Evolutionary conservation across 1,140 invertebrate genomes (phyloP), one percentile per base, ranked within the genome.

Genomic region (Pararge aegeria): DNA sequence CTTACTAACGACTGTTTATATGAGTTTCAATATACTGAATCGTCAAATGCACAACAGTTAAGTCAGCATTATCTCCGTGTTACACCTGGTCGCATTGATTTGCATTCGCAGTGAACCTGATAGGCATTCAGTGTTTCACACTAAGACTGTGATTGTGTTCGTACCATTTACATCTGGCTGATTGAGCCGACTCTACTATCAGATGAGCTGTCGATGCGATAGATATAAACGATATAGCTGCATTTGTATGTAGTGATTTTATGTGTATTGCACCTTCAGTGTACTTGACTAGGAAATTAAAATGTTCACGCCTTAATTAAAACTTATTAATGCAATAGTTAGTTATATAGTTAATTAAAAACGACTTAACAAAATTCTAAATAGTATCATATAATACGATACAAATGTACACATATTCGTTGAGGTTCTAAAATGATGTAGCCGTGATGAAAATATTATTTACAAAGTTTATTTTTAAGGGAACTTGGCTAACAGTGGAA

Each of bases 21-120:
- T n/a, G n/a, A n/a, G 38, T 20, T 24, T 40, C 21, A 12, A 51
- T 24, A 53, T 53, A 53, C 19, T 34, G 57, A 44, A 56, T 68
- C 27, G 67, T 66, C 53, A 66, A 69, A 71, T 62, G 24, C 57
- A 68, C 70, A 70, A 63, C 68, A 57, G 63, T 70, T 71, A 68
- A 76, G 66, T 62, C 51, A 29, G 68, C 38, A 76, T 80, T 78
- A 79, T 83, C 80, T 78, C 37, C 55, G 30, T 61, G 66, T 70
- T 74, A 79, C 79, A 84, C 81, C 80, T 84, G 80, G 72, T 49
- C 72, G 75, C 68, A 68, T 78, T 74, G 72, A 82, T 80, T 81
- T 78, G 77, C 72, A 75, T 79, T 82, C 51, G 64, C 65, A 74
- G 60, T 74, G 73, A 71, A 75, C 61, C 73, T 76, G 75, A 83